Evolutionary conservation across 1,140 invertebrate species (phyloP), one percentile per base, ranked within the genome.

Genomic region (Fopius arisanus): DNA sequence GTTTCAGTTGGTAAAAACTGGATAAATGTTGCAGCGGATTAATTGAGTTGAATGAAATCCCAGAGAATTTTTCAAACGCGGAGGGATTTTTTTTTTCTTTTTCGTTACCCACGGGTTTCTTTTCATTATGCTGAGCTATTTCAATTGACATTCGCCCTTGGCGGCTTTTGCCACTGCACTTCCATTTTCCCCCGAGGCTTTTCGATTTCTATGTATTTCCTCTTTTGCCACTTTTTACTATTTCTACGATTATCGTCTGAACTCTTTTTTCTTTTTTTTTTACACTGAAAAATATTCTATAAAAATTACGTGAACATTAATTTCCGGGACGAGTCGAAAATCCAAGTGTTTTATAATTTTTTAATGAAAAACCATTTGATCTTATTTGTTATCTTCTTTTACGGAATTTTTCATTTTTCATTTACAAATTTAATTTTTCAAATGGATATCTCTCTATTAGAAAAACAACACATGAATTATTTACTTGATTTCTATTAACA

Each of bases 131-230:
- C 43, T 51, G 43, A 51, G 43, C 43, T 51, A 51, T 51, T 51
- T 51, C 43, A 51, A 51, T 67, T 67, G 65, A 67, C 65, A 67
- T 37, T 31, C 43, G 43, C 43, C 43, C 43, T 51, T 51, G 43
- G 43, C 43, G n/a, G 43, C 43, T 51, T 51, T 51, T 37, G 43
- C 43, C n/a, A 19, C n/a, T 51, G 5, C 19, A 51, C 6, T 51
- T 14, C 14, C 14, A 16, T 16, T 3, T 1, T 51, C 1, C 43
- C 43, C 43, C 1, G 43, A 51, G 43, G 43, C 43, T 16, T 51
- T 51, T 51, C 19, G 14, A 51, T 51, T 51, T 51, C 43, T 16
- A 51, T 51, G 19, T 51, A 51, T 51, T 51, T 51, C 19, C 43
- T 7, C 6, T 2, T n/a, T 16, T 51, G 7, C 43, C n/a, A 14